Conservation (phyloP, 2,888 invertebrate genomes). For the Netelia virgata region DNA sequence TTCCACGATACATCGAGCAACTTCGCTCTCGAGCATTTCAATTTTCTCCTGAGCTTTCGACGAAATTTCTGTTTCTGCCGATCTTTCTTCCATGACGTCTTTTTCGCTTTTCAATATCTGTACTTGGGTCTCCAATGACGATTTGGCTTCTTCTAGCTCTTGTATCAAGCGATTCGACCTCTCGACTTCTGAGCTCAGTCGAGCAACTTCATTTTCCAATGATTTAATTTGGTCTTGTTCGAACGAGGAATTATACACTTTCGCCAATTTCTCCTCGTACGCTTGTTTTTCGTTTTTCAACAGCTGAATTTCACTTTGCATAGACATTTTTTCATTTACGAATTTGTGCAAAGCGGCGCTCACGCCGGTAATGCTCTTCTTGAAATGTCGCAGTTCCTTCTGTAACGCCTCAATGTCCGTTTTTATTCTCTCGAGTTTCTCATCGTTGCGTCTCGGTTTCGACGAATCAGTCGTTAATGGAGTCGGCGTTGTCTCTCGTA, state of each 20-base stretch:
- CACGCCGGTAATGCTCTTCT: slow-evolving; percentile 62
- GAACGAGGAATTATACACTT: slow-evolving; percentile 48
- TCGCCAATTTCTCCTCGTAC: slow-evolving; percentile 65
- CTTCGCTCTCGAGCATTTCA: slow-evolving; percentile 28
- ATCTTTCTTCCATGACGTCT: slow-evolving; percentile 5
- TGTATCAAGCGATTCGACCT: slow-evolving; percentile 3
- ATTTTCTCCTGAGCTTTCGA: slow-evolving; percentile 24
- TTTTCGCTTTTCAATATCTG: slow-evolving; percentile 34
- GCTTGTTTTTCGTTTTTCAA: slow-evolving; percentile 72
- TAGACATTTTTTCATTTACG: slow-evolving; percentile 60
- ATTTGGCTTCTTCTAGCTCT: slow-evolving; percentile 35
- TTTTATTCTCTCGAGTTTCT: slow-evolving; percentile 73
- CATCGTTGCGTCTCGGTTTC: slow-evolving; percentile 57
- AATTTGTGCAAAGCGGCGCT: slow-evolving; percentile 70
- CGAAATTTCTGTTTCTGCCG: slow-evolving; percentile 3
- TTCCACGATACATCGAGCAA: slow-evolving; percentile 28
- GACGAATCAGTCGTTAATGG: slow-evolving; percentile 45
- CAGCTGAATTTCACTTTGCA: slow-evolving; percentile 71
- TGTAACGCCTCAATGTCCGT: slow-evolving; percentile 73
- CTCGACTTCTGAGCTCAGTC: slow-evolving; percentile 28
- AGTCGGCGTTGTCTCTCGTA: slow-evolving; percentile 55
- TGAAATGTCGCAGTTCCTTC: slow-evolving; percentile 71
- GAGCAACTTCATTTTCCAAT: slow-evolving; percentile 35
- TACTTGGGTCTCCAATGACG: slow-evolving; percentile 35
- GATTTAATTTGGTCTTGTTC: slow-evolving; percentile 28